phyloP scores from a whole-genome alignment of 2,797 vertebrate genomes.

The Scyliorhinus canicula region DNA sequence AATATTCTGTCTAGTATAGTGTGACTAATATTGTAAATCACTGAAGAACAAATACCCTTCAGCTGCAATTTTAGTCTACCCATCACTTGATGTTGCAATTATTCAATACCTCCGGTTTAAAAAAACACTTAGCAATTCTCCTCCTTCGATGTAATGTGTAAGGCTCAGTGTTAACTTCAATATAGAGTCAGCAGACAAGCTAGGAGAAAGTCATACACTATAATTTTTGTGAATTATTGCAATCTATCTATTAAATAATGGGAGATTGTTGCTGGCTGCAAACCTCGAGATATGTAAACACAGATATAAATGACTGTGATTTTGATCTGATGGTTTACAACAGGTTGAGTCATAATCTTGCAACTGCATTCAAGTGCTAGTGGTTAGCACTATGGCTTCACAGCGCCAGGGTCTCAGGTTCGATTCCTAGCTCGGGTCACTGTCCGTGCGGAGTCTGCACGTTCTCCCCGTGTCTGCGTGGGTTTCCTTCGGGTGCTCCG shows the following conservation, averaged over 20 bases:
- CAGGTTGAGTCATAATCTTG: not conserved
- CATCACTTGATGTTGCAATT: not conserved
- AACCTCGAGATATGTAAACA: not conserved
- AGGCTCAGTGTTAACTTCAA: not conserved
- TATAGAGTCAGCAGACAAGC: not conserved
- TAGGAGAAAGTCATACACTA: not conserved
- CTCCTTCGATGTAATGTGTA: not conserved
- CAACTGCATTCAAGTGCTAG: not conserved
- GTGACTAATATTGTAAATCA: conserved; percentile 17
- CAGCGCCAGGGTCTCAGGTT: no score
- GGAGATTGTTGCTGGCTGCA: not conserved
- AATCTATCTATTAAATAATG: not conserved
- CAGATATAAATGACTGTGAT: not conserved
- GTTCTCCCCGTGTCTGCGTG: no score
- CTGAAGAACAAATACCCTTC: not conserved
- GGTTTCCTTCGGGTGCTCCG: no score
- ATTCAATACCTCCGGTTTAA: not conserved
- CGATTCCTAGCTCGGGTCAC: no score
- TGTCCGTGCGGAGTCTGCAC: no score
- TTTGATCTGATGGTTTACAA: not conserved
- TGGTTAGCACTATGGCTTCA: no score
- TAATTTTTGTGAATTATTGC: not conserved
- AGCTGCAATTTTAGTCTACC: not conserved
- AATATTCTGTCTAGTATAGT: not conserved
- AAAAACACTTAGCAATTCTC: not conserved